A percentile compares a stretch with the other conserved stretches of the same genome.
Conservation (phyloP, 1,140 invertebrate genomes). For the Alviniconcha marisindica region DNA sequence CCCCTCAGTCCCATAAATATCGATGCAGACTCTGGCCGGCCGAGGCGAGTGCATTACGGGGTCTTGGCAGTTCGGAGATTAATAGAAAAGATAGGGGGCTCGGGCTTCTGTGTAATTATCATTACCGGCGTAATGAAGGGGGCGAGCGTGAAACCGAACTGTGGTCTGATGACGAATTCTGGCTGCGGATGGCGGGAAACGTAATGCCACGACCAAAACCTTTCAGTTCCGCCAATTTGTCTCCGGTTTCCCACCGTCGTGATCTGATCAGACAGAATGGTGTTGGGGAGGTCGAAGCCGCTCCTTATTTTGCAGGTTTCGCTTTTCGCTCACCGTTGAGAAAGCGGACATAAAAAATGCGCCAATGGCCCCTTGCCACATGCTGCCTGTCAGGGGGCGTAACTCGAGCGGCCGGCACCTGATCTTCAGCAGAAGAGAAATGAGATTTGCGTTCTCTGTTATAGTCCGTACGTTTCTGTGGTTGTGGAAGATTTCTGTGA, state of each 20-base stretch:
- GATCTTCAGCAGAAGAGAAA: background rate
- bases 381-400: slow-evolving; percentile 15
- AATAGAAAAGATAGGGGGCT: slow-evolving; percentile 12
- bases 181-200: background rate
- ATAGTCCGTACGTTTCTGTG: too few species aligned
- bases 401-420: background rate
- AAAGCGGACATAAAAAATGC: background rate
- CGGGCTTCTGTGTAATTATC: slow-evolving; percentile 15
- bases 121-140: slow-evolving; percentile 8
- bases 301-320: slow-evolving; percentile 4
- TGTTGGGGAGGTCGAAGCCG: background rate
- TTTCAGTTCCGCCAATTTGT: slow-evolving; percentile 30
- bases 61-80: slow-evolving; percentile 26
- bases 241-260: slow-evolving; percentile 14
- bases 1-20: slow-evolving; percentile 30
- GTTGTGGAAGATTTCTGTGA: too few species aligned
- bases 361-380: slow-evolving; percentile 3
- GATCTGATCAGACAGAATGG: background rate
- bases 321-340: background rate
- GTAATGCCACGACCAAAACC: background rate
- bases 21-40: background rate
- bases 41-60: slow-evolving; percentile 28
- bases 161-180: slow-evolving; percentile 21
- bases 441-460: too few species aligned
- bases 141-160: background rate